These are phyloP conservation scores for Nyctereutes procyonoides DNA, from an alignment of 2,113 vertebrate genomes.

Conservation along the genomic window DNA sequence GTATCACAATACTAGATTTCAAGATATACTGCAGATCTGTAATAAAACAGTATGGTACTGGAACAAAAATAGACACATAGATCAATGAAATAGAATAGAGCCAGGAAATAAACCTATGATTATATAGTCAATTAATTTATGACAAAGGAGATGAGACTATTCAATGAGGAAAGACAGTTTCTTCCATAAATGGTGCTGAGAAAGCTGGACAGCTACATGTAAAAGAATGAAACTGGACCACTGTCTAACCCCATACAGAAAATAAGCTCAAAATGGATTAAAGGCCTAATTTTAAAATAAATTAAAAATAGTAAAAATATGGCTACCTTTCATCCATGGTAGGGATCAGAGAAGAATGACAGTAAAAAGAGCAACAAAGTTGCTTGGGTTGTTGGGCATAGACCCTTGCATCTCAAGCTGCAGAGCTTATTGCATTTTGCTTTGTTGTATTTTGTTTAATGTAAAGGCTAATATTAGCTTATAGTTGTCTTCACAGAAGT, in stretches of 20 bases:
- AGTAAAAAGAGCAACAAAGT: background rate
- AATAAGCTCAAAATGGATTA: background rate
- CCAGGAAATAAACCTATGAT: background rate
- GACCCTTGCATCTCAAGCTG: background rate
- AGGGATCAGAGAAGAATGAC: background rate
- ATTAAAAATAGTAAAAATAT: background rate
- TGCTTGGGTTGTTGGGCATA: background rate
- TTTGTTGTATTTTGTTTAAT: background rate
- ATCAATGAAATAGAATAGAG: background rate
- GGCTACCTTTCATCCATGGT: background rate
- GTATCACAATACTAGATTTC: background rate
- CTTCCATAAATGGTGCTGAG: background rate
- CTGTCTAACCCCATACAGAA: background rate
- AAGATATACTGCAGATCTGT: background rate
- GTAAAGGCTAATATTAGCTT: background rate
- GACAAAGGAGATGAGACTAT: background rate
- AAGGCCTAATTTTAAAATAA: background rate
- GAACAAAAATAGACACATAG: background rate
- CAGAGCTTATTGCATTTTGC: background rate
- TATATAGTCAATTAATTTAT: background rate
- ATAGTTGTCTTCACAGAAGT: background rate
- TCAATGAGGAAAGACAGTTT: background rate
- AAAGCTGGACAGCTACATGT: background rate
- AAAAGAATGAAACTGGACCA: background rate
- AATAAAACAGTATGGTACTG: background rate